Conservation (phyloP, 1,140 invertebrate species). For the Lucilia sericata region DNA sequence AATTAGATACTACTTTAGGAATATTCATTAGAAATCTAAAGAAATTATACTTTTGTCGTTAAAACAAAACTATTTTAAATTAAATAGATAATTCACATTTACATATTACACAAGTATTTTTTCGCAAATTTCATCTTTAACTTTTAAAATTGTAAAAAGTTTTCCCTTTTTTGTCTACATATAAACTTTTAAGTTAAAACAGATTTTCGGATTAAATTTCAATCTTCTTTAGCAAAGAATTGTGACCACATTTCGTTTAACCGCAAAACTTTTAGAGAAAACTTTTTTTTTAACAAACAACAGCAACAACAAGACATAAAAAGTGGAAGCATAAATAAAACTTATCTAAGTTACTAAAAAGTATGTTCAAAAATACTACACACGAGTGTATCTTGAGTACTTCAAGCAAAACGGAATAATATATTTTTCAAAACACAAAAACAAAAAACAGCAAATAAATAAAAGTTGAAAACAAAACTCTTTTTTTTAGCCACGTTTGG, state of each 20-base stretch:
- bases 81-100: no score
- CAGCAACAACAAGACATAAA: no score
- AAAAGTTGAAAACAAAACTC: not conserved
- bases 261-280: constrained; percentile 4
- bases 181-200: no score
- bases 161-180: no score
- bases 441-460: not conserved
- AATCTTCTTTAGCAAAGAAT: not conserved
- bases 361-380: not conserved
- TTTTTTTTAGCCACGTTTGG: not conserved
- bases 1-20: no score
- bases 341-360: not conserved
- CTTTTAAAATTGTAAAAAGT: no score
- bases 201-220: not conserved
- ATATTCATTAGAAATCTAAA: no score
- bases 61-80: no score
- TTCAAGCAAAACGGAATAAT: not conserved
- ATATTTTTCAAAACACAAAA: not conserved
- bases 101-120: no score
- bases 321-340: not conserved
- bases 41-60: no score
- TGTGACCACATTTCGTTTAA: constrained; percentile 5
- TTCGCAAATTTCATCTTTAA: no score
- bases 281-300: constrained; percentile 4
- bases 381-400: not conserved